Conservation (phyloP, 2,888 invertebrate species). For the Rhamnusium bicolor region DNA sequence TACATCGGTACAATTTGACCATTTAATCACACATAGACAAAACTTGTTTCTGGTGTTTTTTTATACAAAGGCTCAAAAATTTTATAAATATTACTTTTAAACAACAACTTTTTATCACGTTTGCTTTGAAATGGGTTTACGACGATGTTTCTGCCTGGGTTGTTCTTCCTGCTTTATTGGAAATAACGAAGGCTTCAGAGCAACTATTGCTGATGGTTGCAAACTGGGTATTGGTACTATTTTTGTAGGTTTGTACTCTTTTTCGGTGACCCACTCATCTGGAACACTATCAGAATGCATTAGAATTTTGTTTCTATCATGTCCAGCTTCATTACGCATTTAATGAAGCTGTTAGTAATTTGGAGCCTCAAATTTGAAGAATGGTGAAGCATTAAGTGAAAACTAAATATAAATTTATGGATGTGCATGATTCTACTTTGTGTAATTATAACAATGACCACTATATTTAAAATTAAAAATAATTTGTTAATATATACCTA, state of each 20-base stretch:
- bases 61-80: slow-evolving; percentile 59
- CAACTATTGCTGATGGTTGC: slow-evolving; percentile 72
- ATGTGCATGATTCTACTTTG: no score
- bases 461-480: no score
- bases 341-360: neutral
- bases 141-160: slow-evolving; percentile 68
- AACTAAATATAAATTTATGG: neutral
- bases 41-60: slow-evolving; percentile 40
- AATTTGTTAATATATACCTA: no score
- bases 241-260: slow-evolving; percentile 78
- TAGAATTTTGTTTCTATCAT: neutral
- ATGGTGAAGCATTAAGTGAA: neutral
- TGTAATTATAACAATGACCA: no score
- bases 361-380: neutral
- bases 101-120: slow-evolving; percentile 63
- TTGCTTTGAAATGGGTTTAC: slow-evolving; percentile 64
- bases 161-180: slow-evolving; percentile 55
- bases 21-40: slow-evolving; percentile 32
- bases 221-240: slow-evolving; percentile 75
- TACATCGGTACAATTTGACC: slow-evolving; percentile 42
- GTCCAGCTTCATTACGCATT: neutral
- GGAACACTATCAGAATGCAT: slow-evolving; percentile 76
- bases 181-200: slow-evolving; percentile 74
- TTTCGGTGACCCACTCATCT: slow-evolving; percentile 89
- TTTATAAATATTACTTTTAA: slow-evolving; percentile 54